Base-by-base conservation (phyloP, 2,888 invertebrate genomes). In the Pterostichus madidus region DNA sequence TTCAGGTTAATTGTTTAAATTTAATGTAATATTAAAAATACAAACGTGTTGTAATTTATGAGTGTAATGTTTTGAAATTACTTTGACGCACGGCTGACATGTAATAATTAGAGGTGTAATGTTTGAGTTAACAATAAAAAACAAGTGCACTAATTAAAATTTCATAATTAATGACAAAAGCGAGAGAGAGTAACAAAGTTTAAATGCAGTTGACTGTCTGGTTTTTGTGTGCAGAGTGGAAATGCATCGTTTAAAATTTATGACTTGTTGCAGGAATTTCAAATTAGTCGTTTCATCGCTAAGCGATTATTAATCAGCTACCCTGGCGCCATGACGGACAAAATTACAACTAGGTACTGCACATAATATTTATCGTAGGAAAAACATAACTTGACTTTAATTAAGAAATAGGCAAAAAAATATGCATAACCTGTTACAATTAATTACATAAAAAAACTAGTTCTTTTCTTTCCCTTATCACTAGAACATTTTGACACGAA, bases 181-280 rank as follows among this genome's bases (percentile, higher is more conserved):
- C 64, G 35, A 35, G 64, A 32, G 64, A 64, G 49, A n/a, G n/a
- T 8, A 11, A 49, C 13, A 49, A 49, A 64, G 64, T 64, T 10
- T 32, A 64, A 64, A 64, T 64, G 64, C 64, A 64, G 64, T 64
- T n/a, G 64, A n/a, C 4, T 49, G 49, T n/a, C 64, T 35, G 32
- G 64, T 32, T 64, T 64, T 64, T 64, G 24, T 32, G 64, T 32
- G 64, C 64, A n/a, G 32, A 59, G 15, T 59, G 13, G 32, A 64
- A 64, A 64, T 64, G 64, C 64, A 64, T 64, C 64, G 64, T 64
- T 64, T 64, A 64, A 64, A 64, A 64, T 64, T 64, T 64, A 64
- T 64, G 64, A 64, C 64, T 64, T 64, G 64, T 49, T 64, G 64
- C 64, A 32, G 64, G 64, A 64, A 64, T 64, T 64, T 64, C 64